Evolutionary conservation across 2,888 invertebrate genomes (phyloP).

Genomic region (Cyclophora punctaria): DNA sequence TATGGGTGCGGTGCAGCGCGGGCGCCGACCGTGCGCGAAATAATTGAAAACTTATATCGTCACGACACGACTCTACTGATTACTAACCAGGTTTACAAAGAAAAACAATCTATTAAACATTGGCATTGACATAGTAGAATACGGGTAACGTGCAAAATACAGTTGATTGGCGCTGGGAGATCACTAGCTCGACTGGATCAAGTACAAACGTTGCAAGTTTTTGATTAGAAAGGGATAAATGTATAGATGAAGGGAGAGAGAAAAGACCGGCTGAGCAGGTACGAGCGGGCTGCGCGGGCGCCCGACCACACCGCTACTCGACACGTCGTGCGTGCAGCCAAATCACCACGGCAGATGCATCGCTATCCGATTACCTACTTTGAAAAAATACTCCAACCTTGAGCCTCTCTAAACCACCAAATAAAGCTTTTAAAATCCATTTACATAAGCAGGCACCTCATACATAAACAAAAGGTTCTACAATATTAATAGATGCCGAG

Average conservation of each 20-base stretch:
- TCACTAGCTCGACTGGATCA: conserved; percentile 10
- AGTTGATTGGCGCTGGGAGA: conserved; percentile 11
- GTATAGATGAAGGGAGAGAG: conserved; percentile 22
- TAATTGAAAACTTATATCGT: no score
- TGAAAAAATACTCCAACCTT: no score
- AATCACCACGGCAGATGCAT: conserved; percentile 51
- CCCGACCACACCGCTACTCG: conserved; percentile 13
- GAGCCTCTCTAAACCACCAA: no score
- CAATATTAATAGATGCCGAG: no score
- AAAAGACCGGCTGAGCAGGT: conserved; percentile 50
- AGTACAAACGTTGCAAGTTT: conserved; percentile 33
- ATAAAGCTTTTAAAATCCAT: no score
- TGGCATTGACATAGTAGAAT: conserved; percentile 1
- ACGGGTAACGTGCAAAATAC: conserved; percentile 8
- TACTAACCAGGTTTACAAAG: no score
- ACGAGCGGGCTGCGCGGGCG: conserved; percentile 29
- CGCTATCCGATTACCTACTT: conserved; percentile 7
- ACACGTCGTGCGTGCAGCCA: conserved; percentile 30
- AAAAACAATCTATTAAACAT: no score
- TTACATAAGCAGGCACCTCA: no score
- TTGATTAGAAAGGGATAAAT: conserved; percentile 27
- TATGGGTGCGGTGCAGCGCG: conserved; percentile 22
- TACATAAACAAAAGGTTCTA: no score
- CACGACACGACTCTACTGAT: no score
- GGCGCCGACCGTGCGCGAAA: conserved; percentile 13